Conservation (phyloP, 1,140 invertebrate species). For the Cepaea nemoralis region DNA sequence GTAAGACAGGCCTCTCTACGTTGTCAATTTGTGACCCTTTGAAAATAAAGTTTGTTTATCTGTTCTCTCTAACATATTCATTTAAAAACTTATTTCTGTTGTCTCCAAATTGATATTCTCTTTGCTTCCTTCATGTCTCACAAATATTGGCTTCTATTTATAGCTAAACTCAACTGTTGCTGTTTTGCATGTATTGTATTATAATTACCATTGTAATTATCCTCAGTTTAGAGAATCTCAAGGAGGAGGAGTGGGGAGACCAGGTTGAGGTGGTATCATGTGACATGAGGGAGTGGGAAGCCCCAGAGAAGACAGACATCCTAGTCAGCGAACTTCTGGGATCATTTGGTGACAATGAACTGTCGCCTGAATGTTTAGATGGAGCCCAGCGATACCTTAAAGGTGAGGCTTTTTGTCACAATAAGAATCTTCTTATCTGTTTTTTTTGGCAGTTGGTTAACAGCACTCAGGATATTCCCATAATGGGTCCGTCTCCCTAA, state of each 20-base stretch:
- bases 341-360: conserved; percentile 98
- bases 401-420: conserved; percentile 73
- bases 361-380: conserved; percentile 98
- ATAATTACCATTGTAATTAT: background rate
- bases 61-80: too few species aligned
- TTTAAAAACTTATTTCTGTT: too few species aligned
- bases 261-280: conserved; percentile 73
- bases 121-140: background rate
- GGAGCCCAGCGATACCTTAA: conserved; percentile 91
- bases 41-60: too few species aligned
- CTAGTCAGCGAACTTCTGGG: conserved; percentile 96
- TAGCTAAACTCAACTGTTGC: conserved; percentile 13
- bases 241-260: conserved; percentile 86
- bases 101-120: background rate
- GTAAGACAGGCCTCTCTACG: too few species aligned
- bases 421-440: too few species aligned
- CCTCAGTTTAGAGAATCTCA: conserved; percentile 80
- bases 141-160: background rate
- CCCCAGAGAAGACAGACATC: conserved; percentile 86
- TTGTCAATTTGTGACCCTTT: too few species aligned
- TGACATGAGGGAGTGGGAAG: conserved; percentile 91
- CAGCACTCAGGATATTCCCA: too few species aligned
- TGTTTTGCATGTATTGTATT: background rate
- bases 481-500: too few species aligned
- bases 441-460: too few species aligned